Conservation (phyloP, 2,113 vertebrate species). For the Neomonachus schauinslandi region DNA sequence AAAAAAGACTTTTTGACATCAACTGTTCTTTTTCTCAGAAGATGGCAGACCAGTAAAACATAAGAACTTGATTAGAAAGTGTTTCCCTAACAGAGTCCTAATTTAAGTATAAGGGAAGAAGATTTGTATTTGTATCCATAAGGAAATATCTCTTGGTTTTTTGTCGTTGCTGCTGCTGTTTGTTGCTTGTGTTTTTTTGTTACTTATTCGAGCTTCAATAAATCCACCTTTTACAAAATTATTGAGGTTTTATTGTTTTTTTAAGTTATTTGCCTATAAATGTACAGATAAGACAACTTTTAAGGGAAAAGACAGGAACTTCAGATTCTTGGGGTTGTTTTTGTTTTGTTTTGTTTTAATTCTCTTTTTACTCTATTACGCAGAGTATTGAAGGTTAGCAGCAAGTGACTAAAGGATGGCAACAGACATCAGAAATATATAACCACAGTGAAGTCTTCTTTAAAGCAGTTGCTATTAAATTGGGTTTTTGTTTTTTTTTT, state of each 20-base stretch:
- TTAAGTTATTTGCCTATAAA: slow-evolving; percentile 16
- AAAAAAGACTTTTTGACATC: slow-evolving; percentile 25
- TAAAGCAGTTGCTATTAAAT: slow-evolving; percentile 62
- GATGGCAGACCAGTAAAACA: neutral
- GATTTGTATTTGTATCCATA: neutral
- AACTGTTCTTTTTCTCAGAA: slow-evolving; percentile 61
- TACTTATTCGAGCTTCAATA: slow-evolving; percentile 1
- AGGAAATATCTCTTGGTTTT: neutral
- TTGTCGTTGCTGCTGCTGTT: neutral
- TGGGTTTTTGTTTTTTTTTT: slow-evolving; percentile 56
- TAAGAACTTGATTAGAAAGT: slow-evolving; percentile 23
- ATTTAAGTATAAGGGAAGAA: neutral
- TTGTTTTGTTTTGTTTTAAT: neutral
- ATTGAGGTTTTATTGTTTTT: neutral
- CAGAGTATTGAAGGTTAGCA: slow-evolving; percentile 15
- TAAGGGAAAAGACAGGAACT: neutral
- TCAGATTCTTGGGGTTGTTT: slow-evolving; percentile 1
- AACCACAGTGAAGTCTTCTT: slow-evolving; percentile 59
- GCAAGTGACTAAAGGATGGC: slow-evolving; percentile 61
- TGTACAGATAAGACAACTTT: slow-evolving; percentile 5
- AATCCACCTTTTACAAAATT: slow-evolving; percentile 46
- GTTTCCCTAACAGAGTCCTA: slow-evolving; percentile 35
- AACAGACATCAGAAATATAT: slow-evolving; percentile 39
- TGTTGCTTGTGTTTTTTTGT: neutral
- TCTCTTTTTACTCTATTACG: slow-evolving; percentile 35